Percentiles rank a stretch among this genome's conserved stretches.
Conservation (phyloP, 2,797 vertebrate genomes). For the Dendrocincla fuliginosa region DNA sequence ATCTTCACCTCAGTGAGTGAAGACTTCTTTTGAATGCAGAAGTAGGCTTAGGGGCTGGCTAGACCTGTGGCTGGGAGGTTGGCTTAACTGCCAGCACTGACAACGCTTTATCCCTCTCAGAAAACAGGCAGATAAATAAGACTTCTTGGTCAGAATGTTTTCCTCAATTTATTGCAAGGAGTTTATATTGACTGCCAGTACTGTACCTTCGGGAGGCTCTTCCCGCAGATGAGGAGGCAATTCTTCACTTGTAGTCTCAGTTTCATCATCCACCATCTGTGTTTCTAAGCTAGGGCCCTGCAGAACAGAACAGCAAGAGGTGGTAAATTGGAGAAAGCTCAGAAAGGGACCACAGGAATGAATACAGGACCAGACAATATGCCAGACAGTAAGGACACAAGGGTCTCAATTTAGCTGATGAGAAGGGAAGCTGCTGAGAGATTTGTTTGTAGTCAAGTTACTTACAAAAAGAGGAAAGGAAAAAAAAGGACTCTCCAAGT, state of each 20-base stretch:
- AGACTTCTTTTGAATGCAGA: background rate
- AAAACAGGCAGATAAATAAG: background rate
- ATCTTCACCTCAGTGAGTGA: background rate
- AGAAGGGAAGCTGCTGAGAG: background rate
- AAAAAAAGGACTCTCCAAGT: background rate
- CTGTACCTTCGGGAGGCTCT: conserved; percentile 30
- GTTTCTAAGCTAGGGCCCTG: conserved; percentile 21
- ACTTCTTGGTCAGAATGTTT: background rate
- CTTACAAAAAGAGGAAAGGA: rapidly evolving
- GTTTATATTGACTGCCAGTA: background rate
- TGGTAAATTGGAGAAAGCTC: background rate
- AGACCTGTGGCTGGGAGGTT: background rate
- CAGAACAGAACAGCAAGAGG: conserved; percentile 3
- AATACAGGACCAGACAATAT: background rate
- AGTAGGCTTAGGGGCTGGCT: background rate
- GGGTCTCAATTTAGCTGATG: background rate
- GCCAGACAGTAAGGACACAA: background rate
- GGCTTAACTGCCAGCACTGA: background rate
- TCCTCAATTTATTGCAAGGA: background rate
- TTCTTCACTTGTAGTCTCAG: conserved; percentile 8
- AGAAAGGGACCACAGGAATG: background rate
- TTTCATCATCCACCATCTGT: conserved; percentile 34
- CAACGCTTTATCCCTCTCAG: background rate
- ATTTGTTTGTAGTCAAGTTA: background rate
- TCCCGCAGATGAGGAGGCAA: conserved; percentile 18